phyloP scores from a whole-genome alignment of 1,140 invertebrate species.

The Temnothorax curvispinosus region DNA sequence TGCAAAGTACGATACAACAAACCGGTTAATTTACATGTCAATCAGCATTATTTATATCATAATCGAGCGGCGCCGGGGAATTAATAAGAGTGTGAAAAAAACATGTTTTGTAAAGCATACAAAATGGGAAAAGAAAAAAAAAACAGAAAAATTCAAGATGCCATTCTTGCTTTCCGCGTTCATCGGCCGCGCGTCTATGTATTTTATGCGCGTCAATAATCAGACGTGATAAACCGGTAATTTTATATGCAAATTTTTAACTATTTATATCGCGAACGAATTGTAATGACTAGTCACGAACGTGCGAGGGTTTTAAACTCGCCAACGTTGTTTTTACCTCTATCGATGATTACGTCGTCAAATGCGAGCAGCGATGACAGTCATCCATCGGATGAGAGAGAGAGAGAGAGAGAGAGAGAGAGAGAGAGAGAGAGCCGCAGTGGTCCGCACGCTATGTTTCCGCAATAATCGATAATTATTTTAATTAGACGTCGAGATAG shows the following conservation, averaged over 20 bases:
- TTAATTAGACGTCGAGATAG: slow-evolving; percentile 63
- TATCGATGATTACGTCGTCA: slow-evolving; percentile 55
- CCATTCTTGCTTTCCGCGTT: slow-evolving; percentile 2
- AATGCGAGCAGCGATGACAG: slow-evolving; percentile 13
- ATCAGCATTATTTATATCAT: slow-evolving; percentile 53
- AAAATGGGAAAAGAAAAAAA: slow-evolving; percentile 40
- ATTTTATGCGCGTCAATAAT: slow-evolving; percentile 24
- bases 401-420: not conserved
- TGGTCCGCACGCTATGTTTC: slow-evolving; percentile 25
- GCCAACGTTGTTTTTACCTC: slow-evolving; percentile 5
- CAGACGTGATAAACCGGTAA: slow-evolving; percentile 21
- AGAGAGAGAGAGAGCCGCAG: not conserved
- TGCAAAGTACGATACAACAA: slow-evolving; percentile 20
- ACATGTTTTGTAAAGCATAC: not conserved
- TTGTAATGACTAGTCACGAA: slow-evolving; percentile 41
- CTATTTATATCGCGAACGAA: slow-evolving; percentile 63
- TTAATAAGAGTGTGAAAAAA: slow-evolving; percentile 8
- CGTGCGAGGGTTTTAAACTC: slow-evolving; percentile 24
- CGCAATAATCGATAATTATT: slow-evolving; percentile 54
- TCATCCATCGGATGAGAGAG: slow-evolving; percentile 35
- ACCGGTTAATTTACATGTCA: slow-evolving; percentile 41
- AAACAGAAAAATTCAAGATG: not conserved
- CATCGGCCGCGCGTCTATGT: not conserved
- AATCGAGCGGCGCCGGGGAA: not conserved
- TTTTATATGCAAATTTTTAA: slow-evolving; percentile 66